Base-by-base conservation (phyloP, 1,140 invertebrate species). In the Acromyrmex heyeri region DNA sequence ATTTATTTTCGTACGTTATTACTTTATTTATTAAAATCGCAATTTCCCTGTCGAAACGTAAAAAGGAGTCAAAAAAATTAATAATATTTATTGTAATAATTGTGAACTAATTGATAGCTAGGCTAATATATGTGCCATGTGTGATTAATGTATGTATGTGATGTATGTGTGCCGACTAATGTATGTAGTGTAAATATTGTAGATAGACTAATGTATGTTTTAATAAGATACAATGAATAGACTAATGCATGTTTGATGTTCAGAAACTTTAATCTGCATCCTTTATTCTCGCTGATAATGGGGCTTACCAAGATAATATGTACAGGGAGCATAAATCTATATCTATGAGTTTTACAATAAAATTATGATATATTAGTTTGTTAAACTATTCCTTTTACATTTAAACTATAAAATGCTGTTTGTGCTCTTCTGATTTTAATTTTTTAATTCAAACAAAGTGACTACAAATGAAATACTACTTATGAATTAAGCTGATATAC, bases 211-310 rank as follows among this genome's bases (percentile, higher is more conserved):
- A 64, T 64, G 16, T 34, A 64, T 34, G 30, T 34, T 64, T 64
- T 64, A 64, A 64, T 64, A 34, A 30, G 27, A 34, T 64, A 38
- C 34, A 5, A 30, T 2, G 16, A 30, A 34, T 34, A 93, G 91
- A 90, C 91, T 93, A 94, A 93, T 93, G 93, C 92, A 93, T 93
- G 91, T 91, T 92, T 87, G 91, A 86, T 89, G 90, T 87, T 81
- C 77, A 81, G 64, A 70, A 81, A 81, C 67, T 81, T 81, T 81
- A 69, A 81, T 81, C 30, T 27, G 30, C 12, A 67, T 38, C 62
- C 77, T 70, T 57, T 59, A 70, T 70, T 55, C 30, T 57, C 50
- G 7, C 8, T 62, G 18, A 73, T 55, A 53, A 34, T 24, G 8
- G 21, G 4, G 34, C 18, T 73, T 73, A 14, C 16, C 64, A 34